A percentile compares a stretch with the other conserved stretches of the same genome.
Conservation (phyloP, 1,140 invertebrate genomes). For the Drosophila tani region DNA sequence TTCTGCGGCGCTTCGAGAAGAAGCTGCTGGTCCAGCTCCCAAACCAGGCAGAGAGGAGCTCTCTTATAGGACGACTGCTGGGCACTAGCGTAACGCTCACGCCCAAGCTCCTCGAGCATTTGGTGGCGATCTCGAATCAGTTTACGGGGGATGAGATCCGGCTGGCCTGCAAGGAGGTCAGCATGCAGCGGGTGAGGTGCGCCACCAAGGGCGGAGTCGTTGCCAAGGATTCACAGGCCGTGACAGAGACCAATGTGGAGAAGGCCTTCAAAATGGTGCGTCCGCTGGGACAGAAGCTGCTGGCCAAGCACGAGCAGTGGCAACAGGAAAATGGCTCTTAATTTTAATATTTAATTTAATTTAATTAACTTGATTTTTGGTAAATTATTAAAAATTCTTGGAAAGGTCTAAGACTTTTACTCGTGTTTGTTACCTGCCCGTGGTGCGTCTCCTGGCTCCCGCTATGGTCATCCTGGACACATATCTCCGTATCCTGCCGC, state of each 20-base stretch:
- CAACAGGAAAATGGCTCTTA: slow-evolving; percentile 77
- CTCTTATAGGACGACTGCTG: slow-evolving; percentile 89
- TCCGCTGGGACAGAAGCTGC: slow-evolving; percentile 65
- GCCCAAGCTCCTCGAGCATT: slow-evolving; percentile 85
- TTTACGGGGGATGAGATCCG: slow-evolving; percentile 95
- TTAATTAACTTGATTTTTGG: neutral
- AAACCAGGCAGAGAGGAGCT: slow-evolving; percentile 87
- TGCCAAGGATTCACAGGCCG: slow-evolving; percentile 25
- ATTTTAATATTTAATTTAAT: neutral
- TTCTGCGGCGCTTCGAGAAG: slow-evolving; percentile 95
- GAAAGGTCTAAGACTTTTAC: neutral
- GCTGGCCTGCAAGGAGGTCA: slow-evolving; percentile 94
- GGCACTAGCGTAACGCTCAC: slow-evolving; percentile 80
- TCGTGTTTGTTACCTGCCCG: slow-evolving; percentile 75
- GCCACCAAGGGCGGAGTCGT: slow-evolving; percentile 23
- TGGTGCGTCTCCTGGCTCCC: slow-evolving; percentile 79
- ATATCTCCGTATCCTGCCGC: slow-evolving; percentile 76
- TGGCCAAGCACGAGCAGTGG: slow-evolving; percentile 73
- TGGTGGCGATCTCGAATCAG: slow-evolving; percentile 89
- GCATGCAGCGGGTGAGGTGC: slow-evolving; percentile 87
- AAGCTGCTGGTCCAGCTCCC: slow-evolving; percentile 93
- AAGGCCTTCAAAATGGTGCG: slow-evolving; percentile 68
- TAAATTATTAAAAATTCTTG: slow-evolving; percentile 8
- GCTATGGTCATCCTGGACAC: slow-evolving; percentile 83
- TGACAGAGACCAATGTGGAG: slow-evolving; percentile 53